Evolutionary conservation across 2,797 vertebrate genomes (phyloP).

Genomic region (Oreonectes daqikongensis): DNA sequence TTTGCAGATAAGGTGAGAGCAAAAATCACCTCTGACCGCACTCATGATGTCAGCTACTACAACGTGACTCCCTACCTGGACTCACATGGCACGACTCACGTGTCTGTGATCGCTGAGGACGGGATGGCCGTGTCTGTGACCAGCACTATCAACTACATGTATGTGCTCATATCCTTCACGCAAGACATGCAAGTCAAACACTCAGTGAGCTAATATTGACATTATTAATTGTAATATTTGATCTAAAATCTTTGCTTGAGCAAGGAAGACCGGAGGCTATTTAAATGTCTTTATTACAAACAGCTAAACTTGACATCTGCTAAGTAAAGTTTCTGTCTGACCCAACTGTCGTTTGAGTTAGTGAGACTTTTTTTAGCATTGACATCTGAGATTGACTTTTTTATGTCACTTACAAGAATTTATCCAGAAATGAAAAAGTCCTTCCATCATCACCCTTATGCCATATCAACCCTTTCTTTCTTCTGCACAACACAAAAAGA

Average conservation of each 20-base stretch:
- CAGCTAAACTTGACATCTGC: not conserved
- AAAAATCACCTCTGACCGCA: constrained; percentile 67
- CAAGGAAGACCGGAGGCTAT: not conserved
- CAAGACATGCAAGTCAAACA: not conserved
- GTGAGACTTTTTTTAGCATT: not conserved
- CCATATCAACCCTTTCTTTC: too few species aligned
- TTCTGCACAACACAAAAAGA: too few species aligned
- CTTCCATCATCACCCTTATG: too few species aligned
- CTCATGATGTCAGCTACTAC: constrained; percentile 77
- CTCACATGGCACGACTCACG: constrained; percentile 82
- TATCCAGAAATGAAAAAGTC: too few species aligned
- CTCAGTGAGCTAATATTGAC: constrained; percentile 18
- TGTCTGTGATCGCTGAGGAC: constrained; percentile 85
- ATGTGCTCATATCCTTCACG: constrained; percentile 62
- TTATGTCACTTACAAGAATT: not conserved
- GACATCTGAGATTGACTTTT: not conserved
- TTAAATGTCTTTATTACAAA: not conserved
- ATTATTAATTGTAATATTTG: not conserved
- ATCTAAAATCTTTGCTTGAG: not conserved
- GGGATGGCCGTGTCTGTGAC: constrained; percentile 89
- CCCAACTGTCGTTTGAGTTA: not conserved
- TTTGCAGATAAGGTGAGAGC: constrained; percentile 70
- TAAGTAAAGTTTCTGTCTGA: not conserved
- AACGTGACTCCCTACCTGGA: constrained; percentile 58
- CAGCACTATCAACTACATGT: constrained; percentile 94